Conservation (phyloP, 2,888 invertebrate species). For the Slavum lentiscoides region DNA sequence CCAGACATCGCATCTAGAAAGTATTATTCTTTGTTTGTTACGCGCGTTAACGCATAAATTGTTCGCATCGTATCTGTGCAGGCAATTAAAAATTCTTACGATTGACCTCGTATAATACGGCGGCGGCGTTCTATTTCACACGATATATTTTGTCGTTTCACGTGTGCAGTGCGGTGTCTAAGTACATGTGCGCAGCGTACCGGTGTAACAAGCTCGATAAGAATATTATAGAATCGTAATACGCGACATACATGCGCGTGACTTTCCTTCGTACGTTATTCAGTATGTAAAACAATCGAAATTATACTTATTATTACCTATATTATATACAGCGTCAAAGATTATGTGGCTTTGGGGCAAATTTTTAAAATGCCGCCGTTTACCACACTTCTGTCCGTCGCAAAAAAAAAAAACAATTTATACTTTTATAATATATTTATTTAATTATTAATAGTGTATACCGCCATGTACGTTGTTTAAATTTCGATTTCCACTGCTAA, state of each 20-base stretch:
- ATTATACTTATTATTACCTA: neutral
- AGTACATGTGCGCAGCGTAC: neutral
- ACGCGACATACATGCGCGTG: constrained; percentile 5
- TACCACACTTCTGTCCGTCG: too few relatives aligned
- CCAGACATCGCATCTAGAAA: neutral
- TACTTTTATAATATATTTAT: too few relatives aligned
- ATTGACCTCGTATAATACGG: constrained; percentile 22
- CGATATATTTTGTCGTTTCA: constrained; percentile 13
- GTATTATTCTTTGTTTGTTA: neutral
- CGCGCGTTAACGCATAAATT: neutral
- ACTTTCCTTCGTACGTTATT: neutral
- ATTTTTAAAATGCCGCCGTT: too few relatives aligned
- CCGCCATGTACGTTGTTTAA: too few relatives aligned
- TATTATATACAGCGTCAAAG: neutral
- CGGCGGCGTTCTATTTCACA: constrained; percentile 22
- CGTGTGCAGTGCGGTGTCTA: neutral
- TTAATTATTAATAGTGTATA: too few relatives aligned
- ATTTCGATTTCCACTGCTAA: too few relatives aligned
- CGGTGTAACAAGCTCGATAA: constrained; percentile 20
- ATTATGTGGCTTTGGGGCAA: too few relatives aligned
- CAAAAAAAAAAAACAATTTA: too few relatives aligned
- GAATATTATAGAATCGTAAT: constrained; percentile 3
- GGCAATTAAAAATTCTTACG: constrained; percentile 33
- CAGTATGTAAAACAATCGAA: neutral
- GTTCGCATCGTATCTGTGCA: neutral